Base-by-base conservation (phyloP, 2,888 invertebrate genomes). In the Clusia tigrina region DNA sequence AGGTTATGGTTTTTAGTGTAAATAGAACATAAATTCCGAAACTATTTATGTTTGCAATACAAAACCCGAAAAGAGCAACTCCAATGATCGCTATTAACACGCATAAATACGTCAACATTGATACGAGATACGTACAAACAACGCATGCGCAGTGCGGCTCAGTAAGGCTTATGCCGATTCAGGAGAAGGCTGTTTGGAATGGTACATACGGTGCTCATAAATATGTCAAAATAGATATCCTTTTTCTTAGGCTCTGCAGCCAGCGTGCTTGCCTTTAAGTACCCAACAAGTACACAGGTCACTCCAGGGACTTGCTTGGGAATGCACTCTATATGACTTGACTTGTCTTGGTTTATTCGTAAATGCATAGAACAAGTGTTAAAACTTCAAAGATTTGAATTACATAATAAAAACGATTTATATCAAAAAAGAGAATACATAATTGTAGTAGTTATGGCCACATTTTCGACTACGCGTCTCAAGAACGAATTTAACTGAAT, bases 151-250 rank as follows among this genome's bases (percentile, higher is more conserved):
- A n/a, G n/a, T n/a, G n/a, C 37, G 32, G 23, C n/a, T 32, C 32
- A 57, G 46, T 17, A 10, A 25, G 26, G 53, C 53, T 32, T 42
- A 12, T 48, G 53, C 48, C 23, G 25, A 17, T 20, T 55, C 53
- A n/a, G 25, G 26, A 42, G 54, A 48, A 48, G 26, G 58, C 53
- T 15, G 54, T 62, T 67, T 67, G 32, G 6, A 32, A 20, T 48
- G 48, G 22, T 6, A 6, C 22, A 22, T 6, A 5, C 63, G 61
- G 60, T 61, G 63, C 58, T 70, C 79, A 79, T 78, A 78, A 78
- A 78, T 68, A 76, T 79, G 78, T 79, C 78, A 78, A 79, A 79
- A 79, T 77, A 77, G 18, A 48, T 48, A 48, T 48, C 48, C 48
- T 48, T 48, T 48, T 48, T n/a, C 22, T 48, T 6, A 32, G n/a